phyloP scores from a whole-genome alignment of 1,140 invertebrate species.

The Trichogramma pretiosum region DNA sequence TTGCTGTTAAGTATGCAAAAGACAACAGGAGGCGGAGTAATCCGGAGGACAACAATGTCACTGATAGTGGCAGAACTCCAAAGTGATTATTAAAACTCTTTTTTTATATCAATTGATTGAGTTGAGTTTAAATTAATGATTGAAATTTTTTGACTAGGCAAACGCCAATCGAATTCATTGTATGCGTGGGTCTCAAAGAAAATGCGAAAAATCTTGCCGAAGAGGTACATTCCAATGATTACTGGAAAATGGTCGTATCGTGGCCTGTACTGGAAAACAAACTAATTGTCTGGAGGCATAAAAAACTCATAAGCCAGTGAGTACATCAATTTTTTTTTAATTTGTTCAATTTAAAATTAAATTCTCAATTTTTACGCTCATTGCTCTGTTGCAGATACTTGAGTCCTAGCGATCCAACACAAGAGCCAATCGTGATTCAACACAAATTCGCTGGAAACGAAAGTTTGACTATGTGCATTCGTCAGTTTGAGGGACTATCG shows the following conservation, averaged over 20 bases:
- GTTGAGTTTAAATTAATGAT: too few species aligned
- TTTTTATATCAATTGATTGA: too few species aligned
- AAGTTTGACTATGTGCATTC: constrained; percentile 32
- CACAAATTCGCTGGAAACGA: constrained; percentile 32
- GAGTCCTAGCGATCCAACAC: constrained; percentile 23
- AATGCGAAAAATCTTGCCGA: constrained; percentile 26
- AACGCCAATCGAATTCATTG: constrained; percentile 28
- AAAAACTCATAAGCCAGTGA: constrained; percentile 28
- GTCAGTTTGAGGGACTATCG: constrained; percentile 31
- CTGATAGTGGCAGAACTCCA: neutral
- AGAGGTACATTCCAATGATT: constrained; percentile 38
- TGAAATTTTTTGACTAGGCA: too few species aligned
- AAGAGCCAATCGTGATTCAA: constrained; percentile 31
- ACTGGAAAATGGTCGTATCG: constrained; percentile 61
- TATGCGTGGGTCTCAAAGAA: constrained; percentile 34
- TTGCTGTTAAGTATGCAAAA: constrained; percentile 42
- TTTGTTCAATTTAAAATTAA: too few species aligned
- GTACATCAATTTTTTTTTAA: too few species aligned
- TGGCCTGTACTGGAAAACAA: constrained; percentile 41
- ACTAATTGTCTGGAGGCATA: constrained; percentile 28
- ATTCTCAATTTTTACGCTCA: too few species aligned
- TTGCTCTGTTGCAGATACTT: constrained; percentile 24
- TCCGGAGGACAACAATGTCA: too few species aligned
- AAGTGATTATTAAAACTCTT: too few species aligned
- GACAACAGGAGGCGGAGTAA: constrained; percentile 20